These are phyloP conservation scores for Takifugu flavidus DNA, from an alignment of 2,113 vertebrate genomes.

Conservation along the genomic window DNA sequence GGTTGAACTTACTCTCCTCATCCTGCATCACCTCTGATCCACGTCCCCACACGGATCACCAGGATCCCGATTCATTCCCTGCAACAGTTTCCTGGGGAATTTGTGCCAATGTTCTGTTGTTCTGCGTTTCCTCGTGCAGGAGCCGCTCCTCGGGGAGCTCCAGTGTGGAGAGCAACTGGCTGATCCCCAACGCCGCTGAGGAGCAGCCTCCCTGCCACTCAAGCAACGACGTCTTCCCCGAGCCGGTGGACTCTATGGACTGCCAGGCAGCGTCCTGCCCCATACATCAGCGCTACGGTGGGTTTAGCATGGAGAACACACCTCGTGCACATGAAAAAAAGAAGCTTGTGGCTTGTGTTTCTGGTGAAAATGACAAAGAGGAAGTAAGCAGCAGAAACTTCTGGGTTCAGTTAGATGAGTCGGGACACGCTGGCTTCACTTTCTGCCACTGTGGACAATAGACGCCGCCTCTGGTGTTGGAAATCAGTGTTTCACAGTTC, in stretches of 20 bases:
- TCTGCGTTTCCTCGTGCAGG: conserved; percentile 23
- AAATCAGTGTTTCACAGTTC: too few relatives aligned
- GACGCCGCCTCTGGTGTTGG: too few relatives aligned
- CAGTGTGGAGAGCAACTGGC: conserved; percentile 43
- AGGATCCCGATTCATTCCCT: not conserved
- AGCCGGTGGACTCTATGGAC: conserved; percentile 54
- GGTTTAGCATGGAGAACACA: conserved; percentile 2
- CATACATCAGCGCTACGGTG: conserved; percentile 67
- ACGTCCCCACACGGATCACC: not conserved
- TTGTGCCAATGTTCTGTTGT: not conserved
- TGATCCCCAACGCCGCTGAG: conserved; percentile 22
- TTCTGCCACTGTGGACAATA: not conserved
- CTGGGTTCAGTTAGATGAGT: conserved; percentile 6
- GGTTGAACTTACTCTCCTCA: not conserved
- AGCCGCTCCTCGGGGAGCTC: conserved; percentile 38
- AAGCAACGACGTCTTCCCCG: conserved; percentile 46
- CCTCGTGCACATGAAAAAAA: not conserved
- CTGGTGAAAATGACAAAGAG: conserved; percentile 41
- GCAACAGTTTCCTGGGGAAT: not conserved
- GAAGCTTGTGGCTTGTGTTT: not conserved
- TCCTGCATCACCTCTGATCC: not conserved
- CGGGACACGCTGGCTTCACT: not conserved
- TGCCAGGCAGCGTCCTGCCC: conserved; percentile 67
- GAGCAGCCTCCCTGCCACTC: conserved; percentile 4
- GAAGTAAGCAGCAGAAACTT: conserved; percentile 54